Evolutionary conservation across 2,113 vertebrate species (phyloP).

Genomic region (Pipra filicauda): DNA sequence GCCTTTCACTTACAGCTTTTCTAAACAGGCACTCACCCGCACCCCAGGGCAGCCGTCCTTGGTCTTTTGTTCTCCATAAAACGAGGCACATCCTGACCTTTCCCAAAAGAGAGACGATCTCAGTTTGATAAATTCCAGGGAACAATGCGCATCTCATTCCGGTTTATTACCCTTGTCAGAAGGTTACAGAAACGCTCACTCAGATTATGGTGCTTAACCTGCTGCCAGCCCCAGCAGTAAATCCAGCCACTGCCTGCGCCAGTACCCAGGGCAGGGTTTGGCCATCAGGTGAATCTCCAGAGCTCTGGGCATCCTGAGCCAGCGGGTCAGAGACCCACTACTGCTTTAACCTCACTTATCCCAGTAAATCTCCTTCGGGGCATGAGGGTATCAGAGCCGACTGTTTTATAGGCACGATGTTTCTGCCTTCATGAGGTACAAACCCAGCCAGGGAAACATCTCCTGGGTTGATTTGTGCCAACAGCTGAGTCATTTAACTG

Average conservation of each 20-base stretch:
- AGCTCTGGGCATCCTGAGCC: not conserved
- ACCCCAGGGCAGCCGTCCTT: not conserved
- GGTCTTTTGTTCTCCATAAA: not conserved
- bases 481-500: slow-evolving; percentile 45
- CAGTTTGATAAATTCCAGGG: not conserved
- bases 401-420: not conserved
- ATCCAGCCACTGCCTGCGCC: not conserved
- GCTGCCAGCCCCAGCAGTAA: not conserved
- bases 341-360: not conserved
- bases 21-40: not conserved
- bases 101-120: not conserved
- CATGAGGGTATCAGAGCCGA: not conserved
- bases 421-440: not conserved
- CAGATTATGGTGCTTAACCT: slow-evolving; percentile 15
- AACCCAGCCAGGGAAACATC: not conserved
- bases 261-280: not conserved
- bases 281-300: not conserved
- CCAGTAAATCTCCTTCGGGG: not conserved
- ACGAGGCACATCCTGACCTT: not conserved
- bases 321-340: rapidly evolving
- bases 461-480: slow-evolving; percentile 6
- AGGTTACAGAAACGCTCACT: slow-evolving; percentile 9
- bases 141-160: not conserved
- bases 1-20: not conserved
- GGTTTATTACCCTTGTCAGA: not conserved